Conservation (phyloP, 2,113 vertebrate species). For the Craseonycteris thonglongyai region DNA sequence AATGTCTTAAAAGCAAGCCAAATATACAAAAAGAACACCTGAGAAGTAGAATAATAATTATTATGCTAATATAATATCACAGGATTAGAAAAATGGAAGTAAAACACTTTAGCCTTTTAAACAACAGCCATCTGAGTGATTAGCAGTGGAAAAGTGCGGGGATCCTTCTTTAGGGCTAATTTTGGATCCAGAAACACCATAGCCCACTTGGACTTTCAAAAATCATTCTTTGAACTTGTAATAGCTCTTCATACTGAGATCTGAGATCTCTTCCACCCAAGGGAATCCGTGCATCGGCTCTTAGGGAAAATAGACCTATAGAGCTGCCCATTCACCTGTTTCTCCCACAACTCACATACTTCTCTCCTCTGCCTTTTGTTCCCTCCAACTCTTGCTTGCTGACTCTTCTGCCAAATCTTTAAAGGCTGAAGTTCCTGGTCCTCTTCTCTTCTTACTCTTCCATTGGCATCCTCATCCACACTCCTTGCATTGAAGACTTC, state of each 20-base stretch:
- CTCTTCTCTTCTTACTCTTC: background rate
- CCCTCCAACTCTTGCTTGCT: background rate
- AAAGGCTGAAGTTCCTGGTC: background rate
- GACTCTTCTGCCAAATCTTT: background rate
- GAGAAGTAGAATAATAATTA: background rate
- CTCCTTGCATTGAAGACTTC: background rate
- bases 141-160: background rate
- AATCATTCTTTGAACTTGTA: background rate
- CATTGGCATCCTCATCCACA: background rate
- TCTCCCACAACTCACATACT: background rate
- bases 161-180: background rate
- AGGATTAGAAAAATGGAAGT: background rate
- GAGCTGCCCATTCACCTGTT: background rate
- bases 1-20: background rate
- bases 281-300: background rate
- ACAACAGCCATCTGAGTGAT: background rate
- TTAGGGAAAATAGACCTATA: background rate
- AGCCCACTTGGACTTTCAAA: background rate
- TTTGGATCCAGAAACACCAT: background rate
- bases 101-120: background rate
- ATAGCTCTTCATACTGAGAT: background rate
- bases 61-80: background rate
- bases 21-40: background rate
- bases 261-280: background rate
- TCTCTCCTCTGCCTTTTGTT: background rate